Evolutionary conservation across 2,113 vertebrate genomes (phyloP), one percentile per base, ranked within the genome.

Genomic region (Pelusios castaneus): DNA sequence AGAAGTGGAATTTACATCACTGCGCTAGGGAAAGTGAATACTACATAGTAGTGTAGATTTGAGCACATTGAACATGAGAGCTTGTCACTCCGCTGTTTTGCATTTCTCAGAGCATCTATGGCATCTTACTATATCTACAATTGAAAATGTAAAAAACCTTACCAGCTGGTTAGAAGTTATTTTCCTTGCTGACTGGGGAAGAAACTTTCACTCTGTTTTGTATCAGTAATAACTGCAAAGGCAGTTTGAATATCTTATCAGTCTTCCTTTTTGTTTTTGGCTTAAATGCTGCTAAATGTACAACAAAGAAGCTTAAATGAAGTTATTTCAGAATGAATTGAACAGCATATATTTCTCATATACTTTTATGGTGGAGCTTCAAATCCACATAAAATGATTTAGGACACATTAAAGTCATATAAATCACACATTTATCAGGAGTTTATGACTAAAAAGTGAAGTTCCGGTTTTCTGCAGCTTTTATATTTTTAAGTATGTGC

Each of bases 91-190:
- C 8, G n/a, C 45, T 87, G 8, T 81, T 67, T 21, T 82, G 43
- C n/a, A 17, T 73, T 92, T 82, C 31, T 45, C 31, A 90, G 49
- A 79, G 82, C 55, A 81, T 47, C 38, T 12, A 25, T 85, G 54
- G 41, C 80, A 84, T 81, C 47, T 84, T 88, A 60, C 73, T 75
- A 45, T 89, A 52, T 87, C 96, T 94, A 77, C 29, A 3, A 0
- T 34, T 41, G 80, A 92, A 91, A 93, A 60, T 78, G 58, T 89
- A 82, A 94, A 82, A 94, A 95, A 82, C 21, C 80, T 76, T 83
- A 78, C 41, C 70, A 93, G 63, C 49, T 95, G 75, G 31, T 91
- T 41, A 67, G 58, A 89, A 38, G 5, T 87, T 82, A 52, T 47
- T 80, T 84, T 14, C 2, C 10, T 0, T 3, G 2, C 12, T 79